Evolutionary conservation across 2,888 invertebrate genomes (phyloP), one percentile per base, ranked within the genome.

Genomic region (Tanypteryx hageni): DNA sequence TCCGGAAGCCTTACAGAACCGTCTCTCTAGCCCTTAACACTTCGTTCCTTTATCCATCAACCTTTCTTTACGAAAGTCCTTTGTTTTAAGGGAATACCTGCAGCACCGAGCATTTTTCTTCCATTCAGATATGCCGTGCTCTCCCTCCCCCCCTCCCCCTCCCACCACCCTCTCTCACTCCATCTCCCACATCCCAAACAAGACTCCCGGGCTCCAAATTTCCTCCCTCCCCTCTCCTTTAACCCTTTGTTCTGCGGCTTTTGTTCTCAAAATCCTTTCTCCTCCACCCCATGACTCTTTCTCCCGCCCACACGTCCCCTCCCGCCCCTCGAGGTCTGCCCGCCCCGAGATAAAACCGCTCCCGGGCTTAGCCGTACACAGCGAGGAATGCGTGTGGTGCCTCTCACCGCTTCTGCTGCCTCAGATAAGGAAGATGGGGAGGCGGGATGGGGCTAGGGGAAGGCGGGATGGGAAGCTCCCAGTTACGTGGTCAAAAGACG

Each of bases 71-170:
- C 11, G 31, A 27, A 57, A 14, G 64, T 44, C 83, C 83, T 83
- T 83, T 83, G 83, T 83, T 83, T 83, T 83, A 83, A 83, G 13
- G 83, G 83, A 83, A 83, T 83, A 83, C 83, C 83, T 83, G 83
- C 83, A 31, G 83, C 83, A 56, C 56, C 14, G 83, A 83, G 56
- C 16, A 83, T 83, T 83, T 83, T 83, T 83, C 83, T 56, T n/a
- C 83, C 83, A 83, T 83, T 83, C 83, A 83, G 56, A 83, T 83
- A 83, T 56, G 83, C 83, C 83, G 57, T 57, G 83, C 44, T 44
- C 83, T 44, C 83, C 83, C 56, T n/a, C 64, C n/a, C n/a, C 64
- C 64, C 64, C n/a, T 11, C n/a, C 64, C 64, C 18, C 64, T 18
- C 64, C 64, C 10, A 7, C 83, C 44, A 7, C 7, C 76, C 31